Evolutionary conservation across 2,113 vertebrate genomes (phyloP).

Genomic region (Tapirus terrestris): DNA sequence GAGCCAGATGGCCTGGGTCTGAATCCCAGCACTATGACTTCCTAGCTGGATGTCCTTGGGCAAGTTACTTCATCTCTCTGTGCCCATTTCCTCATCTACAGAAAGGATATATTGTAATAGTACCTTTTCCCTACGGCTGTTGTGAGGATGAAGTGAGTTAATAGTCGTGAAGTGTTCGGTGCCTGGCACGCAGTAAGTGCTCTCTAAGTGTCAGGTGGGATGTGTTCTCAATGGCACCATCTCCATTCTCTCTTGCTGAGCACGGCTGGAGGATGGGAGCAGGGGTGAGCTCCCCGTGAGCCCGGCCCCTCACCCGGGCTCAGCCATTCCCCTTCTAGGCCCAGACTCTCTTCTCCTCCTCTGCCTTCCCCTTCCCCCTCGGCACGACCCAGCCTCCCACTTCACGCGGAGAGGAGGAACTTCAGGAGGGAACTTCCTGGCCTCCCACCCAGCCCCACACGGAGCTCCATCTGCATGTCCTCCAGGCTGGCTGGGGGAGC

Average conservation of each 20-base stretch:
- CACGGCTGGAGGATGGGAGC: not conserved
- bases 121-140: not conserved
- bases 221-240: accelerated
- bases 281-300: not conserved
- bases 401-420: constrained; percentile 65
- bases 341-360: not conserved
- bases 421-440: constrained; percentile 77
- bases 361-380: constrained; percentile 42
- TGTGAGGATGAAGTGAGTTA: not conserved
- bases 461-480: constrained; percentile 71
- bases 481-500: constrained; percentile 45
- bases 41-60: not conserved
- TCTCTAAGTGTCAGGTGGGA: not conserved
- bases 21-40: not conserved
- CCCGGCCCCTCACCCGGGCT: not conserved
- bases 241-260: not conserved
- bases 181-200: not conserved
- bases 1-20: not conserved
- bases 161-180: accelerated
- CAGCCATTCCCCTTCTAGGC: not conserved
- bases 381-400: constrained; percentile 79
- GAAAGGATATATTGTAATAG: not conserved
- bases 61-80: not conserved
- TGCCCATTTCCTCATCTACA: not conserved
- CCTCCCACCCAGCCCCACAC: constrained; percentile 75